A percentile compares a stretch with the other conserved stretches of the same genome.
These are phyloP conservation scores for Okapia johnstoni DNA, from an alignment of 2,113 vertebrate species.

Conservation along the genomic window DNA sequence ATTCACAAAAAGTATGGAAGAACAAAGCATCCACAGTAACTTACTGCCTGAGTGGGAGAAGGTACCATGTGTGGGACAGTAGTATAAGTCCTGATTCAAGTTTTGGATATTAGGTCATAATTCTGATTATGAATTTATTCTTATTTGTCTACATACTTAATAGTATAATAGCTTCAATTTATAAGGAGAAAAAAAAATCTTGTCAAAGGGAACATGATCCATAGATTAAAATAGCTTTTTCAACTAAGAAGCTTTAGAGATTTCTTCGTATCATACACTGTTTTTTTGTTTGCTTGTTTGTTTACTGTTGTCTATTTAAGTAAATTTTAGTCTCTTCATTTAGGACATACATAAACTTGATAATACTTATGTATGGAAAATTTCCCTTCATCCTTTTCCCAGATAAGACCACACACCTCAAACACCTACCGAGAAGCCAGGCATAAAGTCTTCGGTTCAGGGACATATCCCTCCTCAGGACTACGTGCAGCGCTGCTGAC, in stretches of 20 bases:
- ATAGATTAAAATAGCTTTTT: constrained; percentile 18
- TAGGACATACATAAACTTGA: not conserved
- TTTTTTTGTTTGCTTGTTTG: not conserved
- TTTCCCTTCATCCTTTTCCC: not conserved
- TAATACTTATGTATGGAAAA: not conserved
- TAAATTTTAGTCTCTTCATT: not conserved
- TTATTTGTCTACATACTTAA: not conserved
- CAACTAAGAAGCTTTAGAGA: not conserved
- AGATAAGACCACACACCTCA: not conserved
- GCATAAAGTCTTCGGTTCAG: constrained; percentile 98
- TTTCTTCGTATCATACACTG: constrained; percentile 4
- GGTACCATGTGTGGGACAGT: not conserved
- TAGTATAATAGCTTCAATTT: not conserved
- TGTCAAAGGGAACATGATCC: not conserved
- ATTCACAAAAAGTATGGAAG: not conserved
- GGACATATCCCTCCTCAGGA: constrained; percentile 98
- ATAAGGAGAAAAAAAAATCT: not conserved
- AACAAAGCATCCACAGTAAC: not conserved
- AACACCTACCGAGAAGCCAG: constrained; percentile 94
- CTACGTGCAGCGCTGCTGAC: constrained; percentile 97
- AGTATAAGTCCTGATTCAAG: not conserved
- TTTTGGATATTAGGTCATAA: not conserved
- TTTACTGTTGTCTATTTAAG: not conserved
- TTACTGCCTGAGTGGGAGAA: not conserved
- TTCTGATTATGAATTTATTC: constrained; percentile 18